These are phyloP conservation scores for Cebus imitator DNA, from an alignment of 2,113 vertebrate genomes.

Conservation along the genomic window DNA sequence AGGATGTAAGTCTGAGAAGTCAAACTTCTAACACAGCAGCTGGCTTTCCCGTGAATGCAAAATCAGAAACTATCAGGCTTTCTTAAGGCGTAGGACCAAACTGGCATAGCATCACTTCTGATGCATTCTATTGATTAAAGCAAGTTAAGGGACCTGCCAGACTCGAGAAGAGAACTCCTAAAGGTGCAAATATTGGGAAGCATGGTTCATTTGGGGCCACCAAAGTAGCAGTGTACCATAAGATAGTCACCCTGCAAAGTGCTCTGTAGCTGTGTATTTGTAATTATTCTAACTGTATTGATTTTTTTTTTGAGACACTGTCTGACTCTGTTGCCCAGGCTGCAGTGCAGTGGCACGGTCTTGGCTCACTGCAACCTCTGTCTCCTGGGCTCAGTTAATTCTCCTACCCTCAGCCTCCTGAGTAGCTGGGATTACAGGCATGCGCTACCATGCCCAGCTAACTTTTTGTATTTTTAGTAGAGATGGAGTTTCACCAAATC, in stretches of 20 bases:
- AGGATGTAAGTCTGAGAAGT: neutral
- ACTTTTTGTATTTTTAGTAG: too few species aligned
- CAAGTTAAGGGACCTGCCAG: neutral
- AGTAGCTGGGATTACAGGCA: too few species aligned
- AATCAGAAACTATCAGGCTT: neutral
- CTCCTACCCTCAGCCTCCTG: too few species aligned
- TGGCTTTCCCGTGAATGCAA: neutral
- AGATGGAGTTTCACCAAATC: too few species aligned
- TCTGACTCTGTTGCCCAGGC: too few species aligned
- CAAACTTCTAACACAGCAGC: neutral
- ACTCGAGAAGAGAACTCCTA: neutral
- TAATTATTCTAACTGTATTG: neutral
- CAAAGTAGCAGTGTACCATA: neutral
- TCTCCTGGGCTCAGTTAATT: too few species aligned
- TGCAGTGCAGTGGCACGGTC: too few species aligned
- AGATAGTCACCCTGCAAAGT: neutral
- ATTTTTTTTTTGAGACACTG: neutral
- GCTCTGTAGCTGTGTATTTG: neutral
- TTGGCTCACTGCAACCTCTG: too few species aligned
- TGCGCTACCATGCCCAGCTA: too few species aligned
- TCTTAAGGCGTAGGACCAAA: neutral
- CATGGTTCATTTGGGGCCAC: neutral
- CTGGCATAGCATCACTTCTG: neutral
- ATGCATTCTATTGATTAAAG: neutral
- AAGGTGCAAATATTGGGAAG: neutral